A percentile compares a stretch with the other conserved stretches of the same genome.
phyloP scores from a whole-genome alignment of 2,113 vertebrate genomes.

The Poeciliopsis retropinna region DNA sequence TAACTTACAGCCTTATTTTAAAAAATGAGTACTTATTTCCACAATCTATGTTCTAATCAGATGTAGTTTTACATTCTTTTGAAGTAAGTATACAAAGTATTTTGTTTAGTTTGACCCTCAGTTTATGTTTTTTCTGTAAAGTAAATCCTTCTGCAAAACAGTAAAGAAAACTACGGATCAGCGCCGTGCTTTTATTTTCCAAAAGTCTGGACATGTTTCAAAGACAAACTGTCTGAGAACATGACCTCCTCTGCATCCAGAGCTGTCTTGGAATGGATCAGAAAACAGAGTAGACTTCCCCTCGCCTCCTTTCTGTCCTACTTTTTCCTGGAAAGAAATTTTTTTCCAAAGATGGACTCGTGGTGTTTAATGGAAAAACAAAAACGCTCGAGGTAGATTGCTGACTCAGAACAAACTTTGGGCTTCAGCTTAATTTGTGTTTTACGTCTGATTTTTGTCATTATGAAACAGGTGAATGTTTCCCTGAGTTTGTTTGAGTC shows the following conservation, averaged over 20 bases:
- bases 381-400: neutral
- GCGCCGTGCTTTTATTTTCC: neutral
- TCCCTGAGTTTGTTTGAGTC: no score
- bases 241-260: conserved; percentile 1
- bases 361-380: neutral
- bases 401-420: neutral
- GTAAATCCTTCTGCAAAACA: no score
- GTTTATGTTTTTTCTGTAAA: neutral
- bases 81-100: no score
- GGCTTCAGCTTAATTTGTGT: neutral
- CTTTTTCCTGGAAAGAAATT: neutral
- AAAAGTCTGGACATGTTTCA: neutral
- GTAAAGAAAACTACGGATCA: neutral
- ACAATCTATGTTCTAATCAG: neutral
- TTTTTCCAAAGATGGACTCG: conserved; percentile 10
- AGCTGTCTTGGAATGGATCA: conserved; percentile 1
- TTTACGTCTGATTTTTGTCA: no score
- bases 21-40: neutral
- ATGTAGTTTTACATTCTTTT: no score
- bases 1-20: neutral
- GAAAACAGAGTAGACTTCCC: neutral
- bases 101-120: no score
- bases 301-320: neutral
- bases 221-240: conserved; percentile 15
- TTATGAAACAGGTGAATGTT: no score